These are phyloP conservation scores for Crossoptilon crossoptilon DNA, from an alignment of 2,797 vertebrate species.

Conservation along the genomic window DNA sequence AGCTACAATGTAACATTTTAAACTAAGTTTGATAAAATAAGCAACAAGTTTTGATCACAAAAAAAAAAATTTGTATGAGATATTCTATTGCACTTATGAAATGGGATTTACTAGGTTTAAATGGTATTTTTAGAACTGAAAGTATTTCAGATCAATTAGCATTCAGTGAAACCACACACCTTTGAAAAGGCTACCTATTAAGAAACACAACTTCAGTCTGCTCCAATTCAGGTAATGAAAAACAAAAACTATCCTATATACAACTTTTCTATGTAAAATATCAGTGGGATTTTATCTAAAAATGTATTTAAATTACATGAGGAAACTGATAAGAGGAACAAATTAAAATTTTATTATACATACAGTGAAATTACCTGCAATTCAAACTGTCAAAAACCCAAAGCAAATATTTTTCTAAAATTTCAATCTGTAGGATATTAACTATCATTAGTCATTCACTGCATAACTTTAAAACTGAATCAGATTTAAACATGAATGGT, in stretches of 20 bases:
- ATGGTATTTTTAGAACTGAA: background rate
- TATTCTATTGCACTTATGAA: background rate
- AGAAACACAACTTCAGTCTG: background rate
- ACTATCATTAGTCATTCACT: background rate
- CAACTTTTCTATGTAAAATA: background rate
- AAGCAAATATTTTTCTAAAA: slow-evolving; percentile 29
- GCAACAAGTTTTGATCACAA: background rate
- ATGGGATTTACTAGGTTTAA: background rate
- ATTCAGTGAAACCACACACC: background rate
- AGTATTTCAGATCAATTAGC: background rate
- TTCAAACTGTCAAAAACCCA: background rate
- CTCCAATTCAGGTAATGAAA: background rate
- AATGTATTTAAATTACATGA: background rate
- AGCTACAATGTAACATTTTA: background rate
- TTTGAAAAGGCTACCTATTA: background rate
- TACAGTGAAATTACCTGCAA: slow-evolving; percentile 14
- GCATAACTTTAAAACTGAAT: background rate
- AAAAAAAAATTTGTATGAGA: background rate
- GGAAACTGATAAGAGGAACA: background rate
- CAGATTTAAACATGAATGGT: slow-evolving; percentile 22
- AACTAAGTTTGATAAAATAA: background rate
- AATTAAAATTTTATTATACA: background rate
- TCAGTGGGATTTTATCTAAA: background rate
- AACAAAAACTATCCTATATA: rapidly evolving
- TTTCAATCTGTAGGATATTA: slow-evolving; percentile 5